A percentile compares a stretch with the other conserved stretches of the same genome.
Evolutionary conservation across 2,113 vertebrate species (phyloP).

Genomic region (Lepidiolamprologus cunningtoni): DNA sequence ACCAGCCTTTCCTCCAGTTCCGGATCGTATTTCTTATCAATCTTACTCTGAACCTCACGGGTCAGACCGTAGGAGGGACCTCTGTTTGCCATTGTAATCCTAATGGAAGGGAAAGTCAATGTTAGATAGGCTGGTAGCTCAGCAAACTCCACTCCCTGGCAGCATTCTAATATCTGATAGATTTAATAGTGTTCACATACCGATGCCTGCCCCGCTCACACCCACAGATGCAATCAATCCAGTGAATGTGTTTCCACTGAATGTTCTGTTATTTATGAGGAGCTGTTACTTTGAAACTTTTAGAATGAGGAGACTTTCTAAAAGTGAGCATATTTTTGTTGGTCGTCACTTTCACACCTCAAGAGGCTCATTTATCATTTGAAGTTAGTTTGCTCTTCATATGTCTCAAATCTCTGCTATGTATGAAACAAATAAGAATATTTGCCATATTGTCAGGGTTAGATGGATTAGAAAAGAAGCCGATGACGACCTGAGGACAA

Average conservation of each 20-base stretch:
- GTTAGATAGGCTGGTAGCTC: not conserved
- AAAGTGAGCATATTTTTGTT: not conserved
- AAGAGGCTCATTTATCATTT: not conserved
- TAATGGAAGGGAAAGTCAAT: not conserved
- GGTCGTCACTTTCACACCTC: not conserved
- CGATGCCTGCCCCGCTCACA: not conserved
- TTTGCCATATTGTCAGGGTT: not conserved
- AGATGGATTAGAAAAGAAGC: not conserved
- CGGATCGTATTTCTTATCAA: slow-evolving; percentile 92
- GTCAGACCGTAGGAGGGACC: slow-evolving; percentile 64
- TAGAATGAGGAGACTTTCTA: not conserved
- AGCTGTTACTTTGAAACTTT: not conserved
- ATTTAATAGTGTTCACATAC: not conserved
- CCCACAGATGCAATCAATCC: not conserved
- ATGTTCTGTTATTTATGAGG: not conserved
- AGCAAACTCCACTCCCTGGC: not conserved
- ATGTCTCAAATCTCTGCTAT: not conserved
- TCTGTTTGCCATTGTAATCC: slow-evolving; percentile 63
- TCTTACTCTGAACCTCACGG: slow-evolving; percentile 85
- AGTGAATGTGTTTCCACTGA: not conserved
- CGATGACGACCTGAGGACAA: not conserved
- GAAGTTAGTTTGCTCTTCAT: not conserved
- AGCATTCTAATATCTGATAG: not conserved
- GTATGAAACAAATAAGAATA: not conserved
- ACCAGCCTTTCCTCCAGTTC: slow-evolving; percentile 90